phyloP scores from a whole-genome alignment of 2,797 vertebrate species.

The Antennarius maculatus region DNA sequence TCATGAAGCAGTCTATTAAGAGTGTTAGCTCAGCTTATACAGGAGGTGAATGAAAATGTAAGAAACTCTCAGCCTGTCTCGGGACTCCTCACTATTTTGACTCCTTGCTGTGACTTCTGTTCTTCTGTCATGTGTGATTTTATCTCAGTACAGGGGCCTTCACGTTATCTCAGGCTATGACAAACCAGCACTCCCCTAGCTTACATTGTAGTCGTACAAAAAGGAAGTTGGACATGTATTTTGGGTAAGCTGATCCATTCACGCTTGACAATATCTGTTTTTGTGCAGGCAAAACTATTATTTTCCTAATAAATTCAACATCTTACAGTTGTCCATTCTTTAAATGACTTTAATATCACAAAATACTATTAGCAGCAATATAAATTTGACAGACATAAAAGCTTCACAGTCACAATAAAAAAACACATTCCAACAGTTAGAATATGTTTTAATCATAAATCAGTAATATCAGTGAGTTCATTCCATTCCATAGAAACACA shows the following conservation, averaged over 20 bases:
- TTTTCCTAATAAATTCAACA: conserved; percentile 35
- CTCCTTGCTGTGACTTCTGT: conserved; percentile 4
- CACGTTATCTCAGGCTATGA: conserved; percentile 33
- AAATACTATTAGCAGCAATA: conserved; percentile 46
- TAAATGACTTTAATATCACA: conserved; percentile 20
- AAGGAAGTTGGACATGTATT: conserved; percentile 36
- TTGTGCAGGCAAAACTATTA: conserved; percentile 12
- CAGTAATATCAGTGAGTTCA: conserved; percentile 10
- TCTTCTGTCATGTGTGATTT: conserved; percentile 33
- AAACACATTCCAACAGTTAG: conserved; percentile 15
- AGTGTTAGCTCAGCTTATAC: conserved; percentile 19
- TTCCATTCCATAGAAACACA: neutral
- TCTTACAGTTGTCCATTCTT: conserved; percentile 10
- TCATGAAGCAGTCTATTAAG: conserved; percentile 7
- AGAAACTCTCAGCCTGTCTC: conserved; percentile 13
- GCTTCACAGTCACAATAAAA: conserved; percentile 31
- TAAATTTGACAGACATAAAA: conserved; percentile 27
- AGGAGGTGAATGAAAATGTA: conserved; percentile 24
- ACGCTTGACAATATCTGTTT: conserved; percentile 1
- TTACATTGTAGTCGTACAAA: conserved; percentile 16
- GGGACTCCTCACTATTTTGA: conserved; percentile 8
- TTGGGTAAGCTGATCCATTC: conserved; percentile 5
- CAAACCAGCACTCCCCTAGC: conserved; percentile 11
- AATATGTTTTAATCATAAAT: conserved; percentile 17
- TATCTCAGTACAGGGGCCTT: conserved; percentile 34